phyloP scores from a whole-genome alignment of 2,888 invertebrate species.

The Tipula unca region DNA sequence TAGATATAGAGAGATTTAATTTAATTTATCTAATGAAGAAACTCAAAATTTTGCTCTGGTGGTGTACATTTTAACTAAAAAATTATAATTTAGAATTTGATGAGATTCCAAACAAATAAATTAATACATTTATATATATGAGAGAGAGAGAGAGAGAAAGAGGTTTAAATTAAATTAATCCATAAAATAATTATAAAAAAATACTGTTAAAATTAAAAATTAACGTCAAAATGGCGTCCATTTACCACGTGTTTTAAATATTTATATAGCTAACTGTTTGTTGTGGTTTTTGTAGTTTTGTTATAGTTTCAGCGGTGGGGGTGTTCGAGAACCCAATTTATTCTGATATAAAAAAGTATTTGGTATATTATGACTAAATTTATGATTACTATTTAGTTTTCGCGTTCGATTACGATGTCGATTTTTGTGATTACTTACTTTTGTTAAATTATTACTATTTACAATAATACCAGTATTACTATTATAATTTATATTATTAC shows the following conservation, averaged over 20 bases:
- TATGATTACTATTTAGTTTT: conserved; percentile 24
- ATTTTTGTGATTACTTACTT: conserved; percentile 26
- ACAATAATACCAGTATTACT: conserved; percentile 9
- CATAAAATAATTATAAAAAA: neutral
- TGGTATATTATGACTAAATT: conserved; percentile 35
- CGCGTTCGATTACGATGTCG: conserved; percentile 24
- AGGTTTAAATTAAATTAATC: neutral
- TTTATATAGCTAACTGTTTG: neutral
- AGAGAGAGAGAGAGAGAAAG: neutral
- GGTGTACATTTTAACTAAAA: neutral
- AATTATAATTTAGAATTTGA: neutral
- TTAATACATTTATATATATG: neutral
- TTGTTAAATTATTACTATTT: conserved; percentile 2
- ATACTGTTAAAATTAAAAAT: neutral
- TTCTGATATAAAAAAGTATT: conserved; percentile 34
- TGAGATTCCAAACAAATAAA: neutral
- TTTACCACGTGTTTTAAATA: conserved; percentile 8
- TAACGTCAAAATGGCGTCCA: conserved; percentile 8
- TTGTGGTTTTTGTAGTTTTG: neutral
- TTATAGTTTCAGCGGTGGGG: conserved; percentile 37
- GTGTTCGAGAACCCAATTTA: conserved; percentile 38
- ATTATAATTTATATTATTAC: conserved; percentile 16
- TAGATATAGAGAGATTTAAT: neutral
- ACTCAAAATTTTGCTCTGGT: neutral
- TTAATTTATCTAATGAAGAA: neutral